Conservation (phyloP, 1,140 invertebrate species). For the Zaprionus capensis region DNA sequence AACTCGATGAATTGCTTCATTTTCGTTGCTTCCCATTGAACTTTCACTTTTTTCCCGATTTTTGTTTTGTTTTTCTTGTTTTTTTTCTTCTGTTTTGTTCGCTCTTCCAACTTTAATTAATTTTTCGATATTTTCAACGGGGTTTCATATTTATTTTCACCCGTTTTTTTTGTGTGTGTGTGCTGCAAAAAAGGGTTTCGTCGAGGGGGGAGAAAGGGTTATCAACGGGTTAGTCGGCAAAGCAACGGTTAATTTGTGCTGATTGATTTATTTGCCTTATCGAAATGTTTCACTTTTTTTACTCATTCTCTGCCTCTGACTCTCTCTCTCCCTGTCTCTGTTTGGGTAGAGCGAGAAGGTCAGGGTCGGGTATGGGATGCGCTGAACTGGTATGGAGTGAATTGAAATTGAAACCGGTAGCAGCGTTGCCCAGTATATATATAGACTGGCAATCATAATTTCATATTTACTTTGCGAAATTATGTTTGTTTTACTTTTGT, state of each 20-base stretch:
- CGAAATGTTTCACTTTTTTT: conserved; percentile 47
- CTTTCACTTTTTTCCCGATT: conserved; percentile 63
- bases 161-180: conserved; percentile 30
- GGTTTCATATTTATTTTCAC: conserved; percentile 38
- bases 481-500: conserved; percentile 68
- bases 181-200: conserved; percentile 37
- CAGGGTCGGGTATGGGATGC: conserved; percentile 4
- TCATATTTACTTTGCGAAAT: conserved; percentile 75
- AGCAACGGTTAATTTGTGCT: conserved; percentile 40
- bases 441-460: conserved; percentile 71
- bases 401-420: conserved; percentile 27
- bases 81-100: not conserved
- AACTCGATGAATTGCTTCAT: conserved; percentile 69
- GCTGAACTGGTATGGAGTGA: not conserved
- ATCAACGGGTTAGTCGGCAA: conserved; percentile 31
- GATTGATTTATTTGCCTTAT: conserved; percentile 61
- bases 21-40: conserved; percentile 58
- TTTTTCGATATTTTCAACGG: conserved; percentile 56
- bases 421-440: no score
- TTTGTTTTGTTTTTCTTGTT: conserved; percentile 7
- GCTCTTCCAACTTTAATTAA: conserved; percentile 66
- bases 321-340: not conserved
- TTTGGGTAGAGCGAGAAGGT: conserved; percentile 5
- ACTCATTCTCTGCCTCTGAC: not conserved
- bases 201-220: conserved; percentile 45